Base-by-base conservation (phyloP, 2,113 vertebrate genomes). In the Chelonoidis abingdonii region DNA sequence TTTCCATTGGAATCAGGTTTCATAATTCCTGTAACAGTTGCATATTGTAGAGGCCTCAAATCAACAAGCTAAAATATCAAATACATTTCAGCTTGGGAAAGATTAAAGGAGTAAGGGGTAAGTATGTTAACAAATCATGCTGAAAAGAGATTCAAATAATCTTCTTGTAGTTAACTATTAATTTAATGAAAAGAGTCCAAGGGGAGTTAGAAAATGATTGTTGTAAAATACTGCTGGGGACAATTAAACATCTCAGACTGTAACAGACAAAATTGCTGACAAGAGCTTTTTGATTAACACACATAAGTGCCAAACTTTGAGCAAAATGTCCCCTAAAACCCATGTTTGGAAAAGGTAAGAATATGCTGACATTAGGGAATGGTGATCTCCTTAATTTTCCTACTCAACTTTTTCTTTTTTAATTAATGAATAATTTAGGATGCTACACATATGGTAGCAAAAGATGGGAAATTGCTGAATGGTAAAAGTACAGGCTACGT, bases 51-150 rank as follows among this genome's bases (percentile, higher is more conserved):
- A 25, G 1, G 0, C 24, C 2, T 44, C 75, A 78, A 47, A 78
- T 47, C 29, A 83, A 21, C 7, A 72, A 75, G 4, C n/a, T 75
- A 62, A 35, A 1, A 8, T 29, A 4, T 2, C 53, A 85, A 89
- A 85, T 78, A 16, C 27, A 14, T 25, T 87, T 79, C 87, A 17
- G 49, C 6, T 83, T 81, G 16, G 16, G 44, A 49, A 29, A 50
- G 29, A 5, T 17, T 9, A 69, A 19, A 87, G n/a, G 65, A 57
- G 1, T 44, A 92, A 52, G 1, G 2, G 65, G 10, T n/a, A 85
- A 92, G 84, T 10, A 1, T 1, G 0, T 44, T n/a, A 6, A 76
- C 0, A 1, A 62, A 25, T 10, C 6, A 41, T 19, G 57, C 4
- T 47, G 31, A 1, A 81, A 78, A 47, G 25, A 27, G 25, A 78